These are phyloP conservation scores for Eulemur albifrons DNA, from an alignment of 2,797 vertebrate genomes.

Conservation along the genomic window DNA sequence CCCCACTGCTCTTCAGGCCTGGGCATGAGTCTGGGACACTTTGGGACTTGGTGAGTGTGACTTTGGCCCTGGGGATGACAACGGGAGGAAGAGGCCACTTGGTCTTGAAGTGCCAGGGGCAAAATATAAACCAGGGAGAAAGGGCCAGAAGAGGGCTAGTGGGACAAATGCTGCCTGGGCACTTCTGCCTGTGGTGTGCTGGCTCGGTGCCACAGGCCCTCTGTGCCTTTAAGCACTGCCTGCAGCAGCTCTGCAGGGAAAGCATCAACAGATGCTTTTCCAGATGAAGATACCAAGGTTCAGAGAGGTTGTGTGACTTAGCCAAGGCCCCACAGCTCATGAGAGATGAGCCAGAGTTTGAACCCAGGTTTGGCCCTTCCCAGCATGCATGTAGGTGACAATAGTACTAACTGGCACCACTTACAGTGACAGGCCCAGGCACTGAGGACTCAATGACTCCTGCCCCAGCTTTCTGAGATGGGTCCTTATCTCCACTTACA, in stretches of 20 bases:
- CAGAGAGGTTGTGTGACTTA: constrained; percentile 32
- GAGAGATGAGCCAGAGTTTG: neutral
- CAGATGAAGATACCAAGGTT: constrained; percentile 36
- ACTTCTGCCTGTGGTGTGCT: neutral
- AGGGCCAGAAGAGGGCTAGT: neutral
- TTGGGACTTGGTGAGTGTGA: neutral
- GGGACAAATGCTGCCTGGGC: fast-evolving
- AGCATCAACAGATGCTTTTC: neutral
- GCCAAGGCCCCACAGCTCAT: neutral
- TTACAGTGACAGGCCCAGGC: neutral
- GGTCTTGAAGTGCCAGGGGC: neutral
- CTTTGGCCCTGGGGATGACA: neutral
- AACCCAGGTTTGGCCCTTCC: neutral
- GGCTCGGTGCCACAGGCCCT: neutral
- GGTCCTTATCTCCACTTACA: neutral
- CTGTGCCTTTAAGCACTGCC: neutral
- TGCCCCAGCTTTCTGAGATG: neutral
- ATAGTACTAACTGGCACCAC: neutral
- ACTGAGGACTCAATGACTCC: neutral
- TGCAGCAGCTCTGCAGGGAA: neutral
- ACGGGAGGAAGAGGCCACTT: neutral
- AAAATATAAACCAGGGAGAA: neutral
- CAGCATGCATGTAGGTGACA: neutral
- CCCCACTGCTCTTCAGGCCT: neutral
- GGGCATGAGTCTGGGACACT: neutral